Conservation (phyloP, 1,140 invertebrate species). For the Aphelenchoides besseyi region DNA sequence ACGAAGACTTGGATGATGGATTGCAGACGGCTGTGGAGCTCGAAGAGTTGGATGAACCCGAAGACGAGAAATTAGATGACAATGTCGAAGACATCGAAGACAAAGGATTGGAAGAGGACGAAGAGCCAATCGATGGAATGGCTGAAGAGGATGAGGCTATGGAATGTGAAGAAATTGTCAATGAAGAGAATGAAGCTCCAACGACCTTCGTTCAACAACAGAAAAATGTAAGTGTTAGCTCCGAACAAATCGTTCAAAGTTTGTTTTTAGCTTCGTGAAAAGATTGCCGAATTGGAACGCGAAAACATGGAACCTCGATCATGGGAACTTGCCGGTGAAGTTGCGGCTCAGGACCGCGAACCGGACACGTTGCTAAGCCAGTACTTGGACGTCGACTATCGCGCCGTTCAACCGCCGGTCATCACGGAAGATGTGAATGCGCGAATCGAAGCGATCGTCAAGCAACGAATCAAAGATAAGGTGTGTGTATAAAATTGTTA, state of each 20-base stretch:
- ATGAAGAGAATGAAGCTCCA: constrained; percentile 36
- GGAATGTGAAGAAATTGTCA: constrained; percentile 57
- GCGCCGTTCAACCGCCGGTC: constrained; percentile 69
- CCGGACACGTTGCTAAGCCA: constrained; percentile 88
- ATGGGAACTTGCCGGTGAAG: constrained; percentile 69
- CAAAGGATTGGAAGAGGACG: constrained; percentile 60
- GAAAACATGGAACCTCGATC: constrained; percentile 77
- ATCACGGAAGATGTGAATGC: constrained; percentile 77
- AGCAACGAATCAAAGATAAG: constrained; percentile 84
- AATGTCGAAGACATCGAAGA: constrained; percentile 33
- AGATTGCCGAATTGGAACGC: constrained; percentile 76
- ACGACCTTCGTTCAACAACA: constrained; percentile 10
- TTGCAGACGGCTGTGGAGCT: background rate
- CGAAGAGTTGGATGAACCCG: background rate
- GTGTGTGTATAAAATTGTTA: constrained; percentile 44
- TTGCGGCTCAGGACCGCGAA: constrained; percentile 74
- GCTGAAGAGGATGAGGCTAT: constrained; percentile 61
- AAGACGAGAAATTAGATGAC: background rate
- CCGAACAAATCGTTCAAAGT: background rate
- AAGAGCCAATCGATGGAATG: constrained; percentile 27
- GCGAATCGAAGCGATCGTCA: constrained; percentile 78
- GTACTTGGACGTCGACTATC: constrained; percentile 79
- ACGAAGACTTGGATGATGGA: background rate
- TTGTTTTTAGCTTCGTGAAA: constrained; percentile 31
- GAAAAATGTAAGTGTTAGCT: constrained; percentile 2